Evolutionary conservation across 1,140 invertebrate genomes (phyloP).

Genomic region (Dendrolimus punctatus): DNA sequence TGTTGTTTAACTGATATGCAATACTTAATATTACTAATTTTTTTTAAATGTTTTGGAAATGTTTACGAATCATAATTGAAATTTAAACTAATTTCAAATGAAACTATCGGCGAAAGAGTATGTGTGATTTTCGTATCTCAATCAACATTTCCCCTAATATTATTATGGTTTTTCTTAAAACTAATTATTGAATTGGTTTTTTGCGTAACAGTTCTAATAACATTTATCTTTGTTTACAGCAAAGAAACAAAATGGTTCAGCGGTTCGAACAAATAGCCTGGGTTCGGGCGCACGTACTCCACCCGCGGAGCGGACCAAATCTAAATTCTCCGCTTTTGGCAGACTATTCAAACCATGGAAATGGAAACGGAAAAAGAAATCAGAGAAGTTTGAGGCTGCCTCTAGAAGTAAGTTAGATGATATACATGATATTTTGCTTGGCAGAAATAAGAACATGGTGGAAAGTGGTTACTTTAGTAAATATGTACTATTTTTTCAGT

Average conservation of each 20-base stretch:
- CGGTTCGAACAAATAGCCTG: slow-evolving; percentile 87
- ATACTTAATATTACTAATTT: no score
- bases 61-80: no score
- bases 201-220: neutral
- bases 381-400: slow-evolving; percentile 96
- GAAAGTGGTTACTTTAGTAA: no score
- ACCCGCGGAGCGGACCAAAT: slow-evolving; percentile 87
- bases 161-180: no score
- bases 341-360: slow-evolving; percentile 98
- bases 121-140: no score
- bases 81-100: no score
- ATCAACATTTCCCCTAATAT: no score
- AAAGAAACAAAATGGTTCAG: slow-evolving; percentile 94
- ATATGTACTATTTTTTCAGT: no score
- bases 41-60: no score
- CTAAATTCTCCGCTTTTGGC: slow-evolving; percentile 93
- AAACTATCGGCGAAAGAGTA: no score
- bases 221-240: slow-evolving; percentile 77
- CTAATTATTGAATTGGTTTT: neutral
- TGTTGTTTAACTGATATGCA: no score
- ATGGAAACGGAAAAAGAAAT: slow-evolving; percentile 99
- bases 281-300: slow-evolving; percentile 84
- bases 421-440: neutral
- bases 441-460: no score
- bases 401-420: slow-evolving; percentile 89